Conservation (phyloP, 2,888 invertebrate species). For the Troides aeacus region DNA sequence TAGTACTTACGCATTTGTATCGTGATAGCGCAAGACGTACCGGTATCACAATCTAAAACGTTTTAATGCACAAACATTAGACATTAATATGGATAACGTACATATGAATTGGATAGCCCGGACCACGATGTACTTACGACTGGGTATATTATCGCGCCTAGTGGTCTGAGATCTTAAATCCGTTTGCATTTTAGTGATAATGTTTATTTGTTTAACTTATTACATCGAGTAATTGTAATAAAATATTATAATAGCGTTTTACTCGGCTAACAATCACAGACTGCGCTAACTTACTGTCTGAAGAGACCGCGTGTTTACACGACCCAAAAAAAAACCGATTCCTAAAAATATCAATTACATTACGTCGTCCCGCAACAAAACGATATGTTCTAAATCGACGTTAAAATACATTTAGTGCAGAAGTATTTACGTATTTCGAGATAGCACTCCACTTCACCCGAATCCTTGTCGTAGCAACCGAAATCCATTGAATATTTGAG, state of each 20-base stretch:
- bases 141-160: slow-evolving; percentile 71
- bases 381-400: slow-evolving; percentile 56
- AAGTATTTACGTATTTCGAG: slow-evolving; percentile 83
- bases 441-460: slow-evolving; percentile 85
- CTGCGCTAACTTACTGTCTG: slow-evolving; percentile 70
- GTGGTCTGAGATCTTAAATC: slow-evolving; percentile 63
- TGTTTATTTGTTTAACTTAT: slow-evolving; percentile 32
- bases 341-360: slow-evolving; percentile 79
- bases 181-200: slow-evolving; percentile 54
- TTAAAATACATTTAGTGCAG: slow-evolving; percentile 61
- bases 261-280: slow-evolving; percentile 63
- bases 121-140: slow-evolving; percentile 64
- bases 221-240: slow-evolving; percentile 41
- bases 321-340: slow-evolving; percentile 72
- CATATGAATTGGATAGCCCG: slow-evolving; percentile 27
- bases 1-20: slow-evolving; percentile 76
- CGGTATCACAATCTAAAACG: slow-evolving; percentile 77
- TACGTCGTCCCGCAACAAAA: slow-evolving; percentile 69
- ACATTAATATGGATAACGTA: slow-evolving; percentile 27
- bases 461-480: slow-evolving; percentile 83
- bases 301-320: slow-evolving; percentile 72
- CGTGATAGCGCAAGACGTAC: slow-evolving; percentile 76
- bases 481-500: slow-evolving; percentile 77
- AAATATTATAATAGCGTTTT: slow-evolving; percentile 56
- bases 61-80: slow-evolving; percentile 55